A percentile compares a stretch with the other conserved stretches of the same genome.
phyloP scores from a whole-genome alignment of 2,113 vertebrate species.

The Seriola quinqueradiata region DNA sequence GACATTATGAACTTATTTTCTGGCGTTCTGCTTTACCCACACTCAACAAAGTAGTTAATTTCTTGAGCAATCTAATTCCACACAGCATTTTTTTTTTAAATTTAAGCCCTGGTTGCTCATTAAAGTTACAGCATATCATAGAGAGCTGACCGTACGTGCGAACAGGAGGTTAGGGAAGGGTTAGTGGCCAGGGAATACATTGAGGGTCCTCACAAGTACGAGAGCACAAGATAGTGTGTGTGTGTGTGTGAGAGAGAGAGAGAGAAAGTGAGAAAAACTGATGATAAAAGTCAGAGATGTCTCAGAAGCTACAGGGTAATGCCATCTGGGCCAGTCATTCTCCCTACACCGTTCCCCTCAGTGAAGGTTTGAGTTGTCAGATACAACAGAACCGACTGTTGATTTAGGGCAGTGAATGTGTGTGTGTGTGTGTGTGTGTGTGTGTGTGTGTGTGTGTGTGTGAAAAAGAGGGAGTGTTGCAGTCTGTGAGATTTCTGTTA shows the following conservation, averaged over 20 bases:
- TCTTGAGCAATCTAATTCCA: constrained; percentile 21
- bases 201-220: constrained; percentile 22
- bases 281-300: constrained; percentile 56
- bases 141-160: not conserved
- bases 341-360: constrained; percentile 41
- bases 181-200: constrained; percentile 26
- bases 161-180: not conserved
- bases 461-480: not conserved
- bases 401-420: constrained; percentile 60
- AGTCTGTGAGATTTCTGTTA: constrained; percentile 52
- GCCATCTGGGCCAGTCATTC: constrained; percentile 67
- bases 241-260: not conserved
- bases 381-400: constrained; percentile 54
- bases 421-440: constrained; percentile 13
- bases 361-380: constrained; percentile 62
- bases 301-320: constrained; percentile 60
- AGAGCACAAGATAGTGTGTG: constrained; percentile 9
- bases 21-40: not conserved
- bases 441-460: constrained; percentile 21
- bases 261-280: constrained; percentile 32
- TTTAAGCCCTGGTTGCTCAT: constrained; percentile 21
- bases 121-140: constrained; percentile 6
- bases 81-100: not conserved
- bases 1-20: constrained; percentile 20
- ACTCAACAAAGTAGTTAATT: not conserved